Base-by-base conservation (phyloP, 2,797 vertebrate species). In the Chaenodraco wilsoni region DNA sequence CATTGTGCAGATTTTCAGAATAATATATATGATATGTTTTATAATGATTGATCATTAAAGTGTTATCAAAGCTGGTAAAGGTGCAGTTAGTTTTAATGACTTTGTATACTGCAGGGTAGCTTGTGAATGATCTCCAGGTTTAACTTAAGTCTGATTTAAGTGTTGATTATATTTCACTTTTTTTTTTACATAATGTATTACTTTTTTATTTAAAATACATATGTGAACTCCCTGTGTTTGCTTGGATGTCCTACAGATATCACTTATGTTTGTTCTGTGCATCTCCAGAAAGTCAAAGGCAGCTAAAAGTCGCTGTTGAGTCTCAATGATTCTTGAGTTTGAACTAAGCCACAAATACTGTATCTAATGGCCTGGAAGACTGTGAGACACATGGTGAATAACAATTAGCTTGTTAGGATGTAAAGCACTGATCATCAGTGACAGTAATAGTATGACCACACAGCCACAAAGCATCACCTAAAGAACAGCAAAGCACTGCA, bases 351-450 rank as follows among this genome's bases (percentile, higher is more conserved):
- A 14, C 54, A 63, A 52, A 17, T 65, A 71, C 69, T 71, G 74
- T 80, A 85, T 33, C 59, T 64, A 41, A 41, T 31, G 54, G 57
- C 13, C 40, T 57, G 31, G 27, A 55, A 62, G 55, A 23, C 46
- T 48, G 40, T 52, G 61, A 43, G 65, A 81, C 74, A 55, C 19
- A 9, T n/a, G 43, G 49, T 50, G 82, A 83, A 84, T 88, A 70
- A 65, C 65, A 83, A 84, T 60, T 51, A 83, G 67, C 55, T 81
- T 5, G 40, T 76, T n/a, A 23, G 65, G n/a, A 59, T 56, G 37
- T 56, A 49, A 71, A 60, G 50, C 56, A 50, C 12, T 50, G 52
- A 65, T 27, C 9, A 65, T 27, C 9, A 3, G 37, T 72, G 64
- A 66, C 63, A 57, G 31, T 59, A 40, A 71, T 44, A 27, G 16